Evolutionary conservation across 2,113 vertebrate species (phyloP).

Genomic region (Cardinalis cardinalis): DNA sequence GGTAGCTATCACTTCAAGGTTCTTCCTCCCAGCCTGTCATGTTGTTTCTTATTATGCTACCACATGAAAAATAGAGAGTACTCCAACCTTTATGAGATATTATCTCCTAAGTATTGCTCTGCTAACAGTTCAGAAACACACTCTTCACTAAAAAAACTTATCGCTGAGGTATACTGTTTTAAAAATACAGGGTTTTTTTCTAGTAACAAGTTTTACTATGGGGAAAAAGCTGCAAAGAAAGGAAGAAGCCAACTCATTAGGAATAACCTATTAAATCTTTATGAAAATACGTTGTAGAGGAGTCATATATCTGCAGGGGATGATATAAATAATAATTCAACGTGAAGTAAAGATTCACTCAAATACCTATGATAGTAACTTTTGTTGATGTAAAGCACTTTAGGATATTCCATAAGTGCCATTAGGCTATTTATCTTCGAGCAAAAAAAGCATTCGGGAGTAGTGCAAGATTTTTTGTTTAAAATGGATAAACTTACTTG

Average conservation of each 20-base stretch:
- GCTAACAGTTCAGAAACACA: background rate
- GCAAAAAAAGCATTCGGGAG: background rate
- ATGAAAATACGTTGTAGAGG: constrained; percentile 15
- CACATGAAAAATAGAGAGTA: background rate
- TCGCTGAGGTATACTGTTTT: background rate
- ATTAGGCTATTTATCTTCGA: constrained; percentile 1
- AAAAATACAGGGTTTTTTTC: background rate
- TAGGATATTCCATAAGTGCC: constrained; percentile 21
- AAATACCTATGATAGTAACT: constrained; percentile 38
- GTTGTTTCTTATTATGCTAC: background rate
- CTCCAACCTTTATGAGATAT: background rate
- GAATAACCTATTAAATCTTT: constrained; percentile 48
- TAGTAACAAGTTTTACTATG: background rate
- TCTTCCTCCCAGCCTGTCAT: background rate
- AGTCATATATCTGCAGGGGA: constrained; percentile 7
- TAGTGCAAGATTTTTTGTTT: background rate
- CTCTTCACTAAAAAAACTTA: background rate
- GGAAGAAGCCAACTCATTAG: background rate
- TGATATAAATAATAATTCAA: constrained; percentile 56
- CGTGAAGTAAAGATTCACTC: constrained; percentile 49
- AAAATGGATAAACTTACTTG: background rate
- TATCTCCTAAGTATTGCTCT: background rate
- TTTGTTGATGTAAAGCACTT: constrained; percentile 38
- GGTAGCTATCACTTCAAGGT: background rate
- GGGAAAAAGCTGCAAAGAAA: background rate